These are phyloP conservation scores for Grus americana DNA, from an alignment of 2,113 vertebrate genomes.

Conservation along the genomic window DNA sequence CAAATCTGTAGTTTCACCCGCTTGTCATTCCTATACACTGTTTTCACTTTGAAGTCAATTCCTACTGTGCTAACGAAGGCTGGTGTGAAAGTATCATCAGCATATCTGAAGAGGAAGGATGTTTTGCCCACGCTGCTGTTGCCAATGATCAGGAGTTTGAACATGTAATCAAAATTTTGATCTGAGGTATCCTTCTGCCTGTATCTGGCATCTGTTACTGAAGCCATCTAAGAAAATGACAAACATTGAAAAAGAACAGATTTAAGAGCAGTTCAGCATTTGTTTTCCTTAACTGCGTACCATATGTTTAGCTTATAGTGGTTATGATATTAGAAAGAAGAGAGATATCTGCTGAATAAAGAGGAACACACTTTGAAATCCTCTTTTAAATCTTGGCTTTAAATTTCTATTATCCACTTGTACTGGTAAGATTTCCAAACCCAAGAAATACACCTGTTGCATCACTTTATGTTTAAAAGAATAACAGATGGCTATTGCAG, in stretches of 20 bases:
- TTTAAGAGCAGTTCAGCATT: conserved; percentile 45
- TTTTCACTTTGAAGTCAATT: conserved; percentile 99
- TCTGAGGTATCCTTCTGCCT: conserved; percentile 93
- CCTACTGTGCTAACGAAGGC: conserved; percentile 98
- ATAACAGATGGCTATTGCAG: conserved; percentile 29
- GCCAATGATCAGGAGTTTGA: conserved; percentile 97
- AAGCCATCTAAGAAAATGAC: conserved; percentile 89
- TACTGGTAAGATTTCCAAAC: neutral
- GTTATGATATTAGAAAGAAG: too few species aligned
- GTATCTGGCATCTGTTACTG: conserved; percentile 88
- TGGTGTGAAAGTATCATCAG: conserved; percentile 95
- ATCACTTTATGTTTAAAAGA: neutral
- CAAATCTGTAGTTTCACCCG: conserved; percentile 98
- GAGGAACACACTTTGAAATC: neutral
- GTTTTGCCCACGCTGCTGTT: conserved; percentile 99
- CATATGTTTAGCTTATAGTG: neutral
- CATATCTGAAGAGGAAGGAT: conserved; percentile 95
- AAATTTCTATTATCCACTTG: neutral
- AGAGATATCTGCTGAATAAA: neutral
- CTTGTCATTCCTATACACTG: conserved; percentile 96
- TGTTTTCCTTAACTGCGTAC: neutral
- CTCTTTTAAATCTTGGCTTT: neutral
- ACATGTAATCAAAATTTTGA: conserved; percentile 99
- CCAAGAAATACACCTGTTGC: conserved; percentile 2
- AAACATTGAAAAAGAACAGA: conserved; percentile 18